Evolutionary conservation across 2,888 invertebrate genomes (phyloP).

Genomic region (Mesorhabditis belari): DNA sequence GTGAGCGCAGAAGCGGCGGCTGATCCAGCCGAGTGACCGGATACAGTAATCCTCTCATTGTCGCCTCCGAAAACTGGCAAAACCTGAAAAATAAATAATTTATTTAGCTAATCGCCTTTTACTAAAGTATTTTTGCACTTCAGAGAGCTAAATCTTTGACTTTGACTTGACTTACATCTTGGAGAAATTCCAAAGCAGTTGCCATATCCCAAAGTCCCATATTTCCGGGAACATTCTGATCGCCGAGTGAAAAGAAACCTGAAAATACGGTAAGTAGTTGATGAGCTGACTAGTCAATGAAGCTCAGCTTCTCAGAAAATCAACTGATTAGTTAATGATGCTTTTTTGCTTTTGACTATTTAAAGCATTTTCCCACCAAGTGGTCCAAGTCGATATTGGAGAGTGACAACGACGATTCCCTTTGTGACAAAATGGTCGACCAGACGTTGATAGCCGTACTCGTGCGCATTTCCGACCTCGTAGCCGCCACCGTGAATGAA

Average conservation of each 20-base stretch:
- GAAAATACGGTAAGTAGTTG: conserved; percentile 12
- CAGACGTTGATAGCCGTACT: conserved; percentile 24
- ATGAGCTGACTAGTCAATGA: conserved; percentile 33
- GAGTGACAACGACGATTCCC: conserved; percentile 31
- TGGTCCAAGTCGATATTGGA: conserved; percentile 34
- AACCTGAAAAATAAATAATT: conserved; percentile 3
- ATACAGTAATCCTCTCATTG: conserved; percentile 21
- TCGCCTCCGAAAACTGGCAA: conserved; percentile 36
- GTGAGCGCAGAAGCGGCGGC: conserved; percentile 27
- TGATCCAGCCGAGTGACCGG: conserved; percentile 33
- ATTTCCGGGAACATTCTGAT: conserved; percentile 28
- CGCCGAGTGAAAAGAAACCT: conserved; percentile 37
- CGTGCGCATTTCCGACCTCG: conserved; percentile 24
- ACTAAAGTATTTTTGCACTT: background rate
- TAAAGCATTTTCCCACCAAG: conserved; percentile 14
- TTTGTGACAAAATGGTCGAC: conserved; percentile 26
- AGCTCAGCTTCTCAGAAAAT: conserved; percentile 32
- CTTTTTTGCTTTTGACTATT: no score
- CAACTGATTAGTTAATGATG: no score
- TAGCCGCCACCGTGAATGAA: conserved; percentile 36
- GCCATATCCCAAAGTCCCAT: conserved; percentile 39
- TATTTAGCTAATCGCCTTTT: background rate
- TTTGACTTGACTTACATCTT: conserved; percentile 13
- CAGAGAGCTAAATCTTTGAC: background rate
- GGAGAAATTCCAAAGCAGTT: conserved; percentile 28